Evolutionary conservation across 2,888 invertebrate species (phyloP), one percentile per base, ranked within the genome.

Genomic region (Flexamia atlantica): DNA sequence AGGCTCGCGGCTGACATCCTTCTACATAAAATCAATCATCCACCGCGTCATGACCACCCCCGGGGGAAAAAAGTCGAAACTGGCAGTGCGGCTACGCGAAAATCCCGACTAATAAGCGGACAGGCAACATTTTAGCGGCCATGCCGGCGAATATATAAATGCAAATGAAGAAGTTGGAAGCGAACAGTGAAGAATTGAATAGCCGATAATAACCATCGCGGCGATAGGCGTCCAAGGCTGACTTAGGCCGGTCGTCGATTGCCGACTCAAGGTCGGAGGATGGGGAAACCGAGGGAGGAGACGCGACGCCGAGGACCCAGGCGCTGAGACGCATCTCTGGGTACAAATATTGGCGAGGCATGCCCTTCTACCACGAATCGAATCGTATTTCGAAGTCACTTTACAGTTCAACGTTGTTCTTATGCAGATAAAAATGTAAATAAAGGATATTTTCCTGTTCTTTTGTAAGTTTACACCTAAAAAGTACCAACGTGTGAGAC

Each of bases 141-240:
- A 32, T 50, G 76, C 17, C n/a, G 46, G 14, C 30, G 76, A 76
- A 76, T 76, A 76, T 76, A 76, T 76, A 76, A 76, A 76, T 76
- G 76, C 76, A 76, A 76, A 76, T 76, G 46, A 76, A 50, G 50
- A 50, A 20, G 50, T 25, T 53, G 32, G 28, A 25, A 50, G 76
- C 50, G 76, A 76, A 50, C 36, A 76, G 50, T 28, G 76, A 76
- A 50, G 76, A 76, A 76, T 76, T 46, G 76, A 76, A 76, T 76
- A 76, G 76, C 76, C 46, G 46, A 50, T 76, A 76, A 76, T 76
- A 50, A 76, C 76, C 50, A 42, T 36, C 20, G 46, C 46, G 53
- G 53, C 20, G 53, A 53, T 53, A 53, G 50, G 53, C 53, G 53
- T 72, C 42, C 42, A 42, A 72, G 42, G 72, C 23, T 42, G 25